These are phyloP conservation scores for Oxyteleia sp. DNA, from an alignment of 2,888 invertebrate genomes.

Conservation along the genomic window DNA sequence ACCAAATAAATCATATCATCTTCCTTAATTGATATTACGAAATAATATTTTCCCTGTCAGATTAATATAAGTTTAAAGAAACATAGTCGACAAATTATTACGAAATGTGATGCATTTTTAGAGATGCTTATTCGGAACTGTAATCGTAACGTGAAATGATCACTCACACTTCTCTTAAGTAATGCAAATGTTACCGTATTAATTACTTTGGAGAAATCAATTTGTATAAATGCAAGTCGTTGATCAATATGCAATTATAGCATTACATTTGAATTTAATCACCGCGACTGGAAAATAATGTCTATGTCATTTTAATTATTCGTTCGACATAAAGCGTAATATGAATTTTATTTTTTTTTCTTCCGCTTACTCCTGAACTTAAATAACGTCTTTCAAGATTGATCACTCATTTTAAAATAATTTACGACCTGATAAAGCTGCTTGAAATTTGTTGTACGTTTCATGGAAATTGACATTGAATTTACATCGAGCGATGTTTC, in stretches of 20 bases:
- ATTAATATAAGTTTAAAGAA: too few relatives aligned
- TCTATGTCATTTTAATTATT: constrained; percentile 33
- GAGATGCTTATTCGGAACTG: neutral
- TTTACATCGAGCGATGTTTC: too few relatives aligned
- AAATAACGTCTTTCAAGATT: constrained; percentile 34
- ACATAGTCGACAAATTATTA: too few relatives aligned
- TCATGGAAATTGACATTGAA: constrained; percentile 13
- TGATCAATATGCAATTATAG: constrained; percentile 41
- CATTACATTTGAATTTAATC: constrained; percentile 32
- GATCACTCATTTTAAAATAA: constrained; percentile 37
- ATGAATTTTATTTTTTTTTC: constrained; percentile 29
- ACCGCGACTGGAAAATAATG: constrained; percentile 12
- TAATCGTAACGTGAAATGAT: constrained; percentile 1
- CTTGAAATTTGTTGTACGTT: constrained; percentile 16
- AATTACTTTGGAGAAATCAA: constrained; percentile 6
- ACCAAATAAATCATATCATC: too few relatives aligned
- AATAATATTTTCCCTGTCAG: too few relatives aligned
- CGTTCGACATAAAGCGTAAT: constrained; percentile 16
- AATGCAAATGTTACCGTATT: constrained; percentile 1
- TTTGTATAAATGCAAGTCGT: constrained; percentile 18
- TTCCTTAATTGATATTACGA: too few relatives aligned
- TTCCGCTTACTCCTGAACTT: constrained; percentile 8
- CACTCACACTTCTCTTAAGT: neutral
- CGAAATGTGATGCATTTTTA: too few relatives aligned
- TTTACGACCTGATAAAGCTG: constrained; percentile 4